Evolutionary conservation across 1,140 invertebrate genomes (phyloP), one percentile per base, ranked within the genome.

Genomic region (Drosophila setifemur): DNA sequence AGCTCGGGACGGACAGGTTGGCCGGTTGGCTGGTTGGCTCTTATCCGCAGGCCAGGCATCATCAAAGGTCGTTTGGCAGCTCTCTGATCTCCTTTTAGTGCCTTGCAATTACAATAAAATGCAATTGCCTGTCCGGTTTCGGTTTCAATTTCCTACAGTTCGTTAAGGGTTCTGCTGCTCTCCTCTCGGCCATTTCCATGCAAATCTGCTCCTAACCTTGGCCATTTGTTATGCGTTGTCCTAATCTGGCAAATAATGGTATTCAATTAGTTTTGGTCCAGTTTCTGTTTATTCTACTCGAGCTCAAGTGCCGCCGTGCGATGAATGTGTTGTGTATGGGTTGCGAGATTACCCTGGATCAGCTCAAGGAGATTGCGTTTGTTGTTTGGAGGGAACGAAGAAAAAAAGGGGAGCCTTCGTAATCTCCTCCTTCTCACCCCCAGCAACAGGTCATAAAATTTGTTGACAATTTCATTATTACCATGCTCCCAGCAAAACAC

Each of bases 231-330:
- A 73, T 68, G 78, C 70, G 44, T 58, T 33, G 28, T 58, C 68
- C 75, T 83, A 83, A 83, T 79, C 79, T 74, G 55, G 70, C 64
- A 83, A 83, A 83, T 85, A 83, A 83, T 83, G 79, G 52, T 64
- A 79, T 83, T 83, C 78, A 83, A 83, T 83, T 83, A 83, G 78
- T 73, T 83, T 47, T 64, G 73, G 77, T 82, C 78, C 73, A 77
- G 78, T 82, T 79, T 79, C 74, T 49, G 43, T 69, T 78, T 53
- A 63, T 44, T 49, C 58, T 35, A 1, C 28, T 48, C 12, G n/a
- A 3, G 42, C 60, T 64, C 57, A 45, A 64, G 57, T 61, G 57
- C 11, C 11, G 9, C 18, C 16, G 12, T 23, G 37, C 66, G 63
- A 66, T 66, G 58, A 52, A 66, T 67, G 28, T 35, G 54, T 37